A percentile compares a stretch with the other conserved stretches of the same genome.
Evolutionary conservation across 2,113 vertebrate genomes (phyloP).

Genomic region (Syrrhaptes paradoxus): DNA sequence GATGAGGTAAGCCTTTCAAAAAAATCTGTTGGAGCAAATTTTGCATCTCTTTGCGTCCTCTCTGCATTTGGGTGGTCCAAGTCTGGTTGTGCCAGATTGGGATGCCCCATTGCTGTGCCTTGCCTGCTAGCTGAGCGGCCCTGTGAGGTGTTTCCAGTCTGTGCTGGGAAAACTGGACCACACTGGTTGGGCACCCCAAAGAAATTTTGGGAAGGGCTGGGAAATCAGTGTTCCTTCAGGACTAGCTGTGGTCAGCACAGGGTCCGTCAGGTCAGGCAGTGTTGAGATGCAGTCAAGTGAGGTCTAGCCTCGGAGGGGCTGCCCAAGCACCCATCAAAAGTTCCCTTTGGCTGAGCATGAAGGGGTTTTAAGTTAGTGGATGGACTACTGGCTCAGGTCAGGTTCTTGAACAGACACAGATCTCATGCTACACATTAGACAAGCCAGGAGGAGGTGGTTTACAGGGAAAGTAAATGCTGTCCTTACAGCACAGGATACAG

Average conservation of each 20-base stretch:
- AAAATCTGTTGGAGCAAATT: background rate
- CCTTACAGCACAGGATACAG: background rate
- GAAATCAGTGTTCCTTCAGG: background rate
- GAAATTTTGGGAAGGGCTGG: background rate
- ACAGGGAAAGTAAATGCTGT: background rate
- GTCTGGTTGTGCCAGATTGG: background rate
- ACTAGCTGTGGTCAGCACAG: background rate
- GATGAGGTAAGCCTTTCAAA: background rate
- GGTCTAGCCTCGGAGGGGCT: background rate
- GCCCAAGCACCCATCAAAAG: background rate
- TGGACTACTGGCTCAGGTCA: background rate
- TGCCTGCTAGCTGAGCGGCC: background rate
- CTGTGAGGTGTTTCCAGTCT: background rate
- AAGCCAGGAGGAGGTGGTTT: background rate
- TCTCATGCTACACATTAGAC: background rate
- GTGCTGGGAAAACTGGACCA: background rate
- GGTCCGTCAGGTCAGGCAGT: background rate
- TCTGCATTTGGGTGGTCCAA: background rate
- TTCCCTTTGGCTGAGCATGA: background rate
- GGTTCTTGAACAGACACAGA: background rate
- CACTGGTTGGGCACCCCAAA: background rate
- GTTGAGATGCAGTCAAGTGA: background rate
- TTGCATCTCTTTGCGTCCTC: background rate
- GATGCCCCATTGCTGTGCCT: background rate
- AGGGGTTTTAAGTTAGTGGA: background rate